Percentiles rank a stretch among this genome's conserved stretches.
Evolutionary conservation across 2,888 invertebrate species (phyloP).

Genomic region (Synanthedon formicaeformis): DNA sequence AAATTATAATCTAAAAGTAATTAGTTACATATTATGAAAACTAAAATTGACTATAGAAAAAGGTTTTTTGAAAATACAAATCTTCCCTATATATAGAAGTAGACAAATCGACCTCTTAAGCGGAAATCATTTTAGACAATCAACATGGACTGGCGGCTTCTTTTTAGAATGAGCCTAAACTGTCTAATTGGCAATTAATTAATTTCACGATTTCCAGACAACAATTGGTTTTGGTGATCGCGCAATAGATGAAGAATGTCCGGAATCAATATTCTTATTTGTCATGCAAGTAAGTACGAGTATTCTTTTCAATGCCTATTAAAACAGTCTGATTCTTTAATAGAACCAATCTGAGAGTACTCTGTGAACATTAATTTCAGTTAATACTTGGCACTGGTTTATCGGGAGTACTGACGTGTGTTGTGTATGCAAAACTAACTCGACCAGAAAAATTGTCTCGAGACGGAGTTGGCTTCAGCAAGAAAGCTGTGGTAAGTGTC

Average conservation of each 20-base stretch:
- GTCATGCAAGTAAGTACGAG: slow-evolving; percentile 84
- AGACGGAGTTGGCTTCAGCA: slow-evolving; percentile 87
- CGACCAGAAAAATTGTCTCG: slow-evolving; percentile 80
- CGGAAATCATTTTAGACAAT: no score
- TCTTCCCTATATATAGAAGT: no score
- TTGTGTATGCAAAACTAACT: slow-evolving; percentile 84
- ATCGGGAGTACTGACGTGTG: slow-evolving; percentile 72
- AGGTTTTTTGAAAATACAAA: no score
- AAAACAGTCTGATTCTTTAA: no score
- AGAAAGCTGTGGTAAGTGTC: slow-evolving; percentile 73
- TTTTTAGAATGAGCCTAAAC: no score
- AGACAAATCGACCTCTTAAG: no score
- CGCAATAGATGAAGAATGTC: slow-evolving; percentile 86
- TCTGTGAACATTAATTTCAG: slow-evolving; percentile 17
- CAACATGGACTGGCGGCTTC: no score
- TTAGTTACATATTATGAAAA: no score
- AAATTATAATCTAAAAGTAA: no score
- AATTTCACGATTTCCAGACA: slow-evolving; percentile 46
- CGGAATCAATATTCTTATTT: slow-evolving; percentile 84
- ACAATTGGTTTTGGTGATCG: slow-evolving; percentile 89
- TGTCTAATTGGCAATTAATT: no score
- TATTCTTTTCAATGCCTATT: neutral
- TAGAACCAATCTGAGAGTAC: no score
- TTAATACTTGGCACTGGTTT: slow-evolving; percentile 58
- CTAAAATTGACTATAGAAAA: no score